Base-by-base conservation (phyloP, 2,888 invertebrate species). In the Orthosia incerta region DNA sequence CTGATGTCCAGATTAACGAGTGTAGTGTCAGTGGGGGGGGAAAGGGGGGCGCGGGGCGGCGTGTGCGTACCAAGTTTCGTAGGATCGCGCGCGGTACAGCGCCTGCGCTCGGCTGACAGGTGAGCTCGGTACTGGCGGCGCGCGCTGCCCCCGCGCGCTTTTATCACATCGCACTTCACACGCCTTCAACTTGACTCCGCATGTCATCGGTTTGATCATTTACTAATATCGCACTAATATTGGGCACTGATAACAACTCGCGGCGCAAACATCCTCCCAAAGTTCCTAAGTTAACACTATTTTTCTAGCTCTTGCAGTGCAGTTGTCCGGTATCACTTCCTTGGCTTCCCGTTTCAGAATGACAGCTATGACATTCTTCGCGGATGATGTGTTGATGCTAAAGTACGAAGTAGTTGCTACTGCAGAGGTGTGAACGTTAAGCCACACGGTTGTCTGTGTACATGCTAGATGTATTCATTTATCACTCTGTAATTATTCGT, bases 141-240 rank as follows among this genome's bases (percentile, higher is more conserved):
- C 94, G 95, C 95, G 95, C 89, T 88, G 84, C 81, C 87, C 84
- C 83, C 90, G 75, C 91, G 86, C 92, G 92, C 95, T 96, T 96
- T 93, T 96, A 96, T 95, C 94, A 96, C 91, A 94, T 95, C 93
- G 93, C 91, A 91, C 90, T 90, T 89, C 90, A 88, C 90, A 90
- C 92, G 91, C 94, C 95, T 95, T 95, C 92, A 95, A 95, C 95
- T 95, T 95, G 94, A 95, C 94, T 94, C 88, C 89, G 91, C 82
- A 82, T 86, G 79, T 86, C 89, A 87, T 89, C 84, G 82, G 79
- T 76, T 79, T 71, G 62, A 68, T 73, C 69, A 82, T 69, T 74
- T 71, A 68, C 67, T 78, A 74, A 77, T 72, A 73, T 76, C 45
- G 11, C 59, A 74, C 60, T 66, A 63, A 79, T 72, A 76, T 65